These are phyloP conservation scores for Bothrops jararaca DNA, from an alignment of 2,113 vertebrate species.

Conservation along the genomic window DNA sequence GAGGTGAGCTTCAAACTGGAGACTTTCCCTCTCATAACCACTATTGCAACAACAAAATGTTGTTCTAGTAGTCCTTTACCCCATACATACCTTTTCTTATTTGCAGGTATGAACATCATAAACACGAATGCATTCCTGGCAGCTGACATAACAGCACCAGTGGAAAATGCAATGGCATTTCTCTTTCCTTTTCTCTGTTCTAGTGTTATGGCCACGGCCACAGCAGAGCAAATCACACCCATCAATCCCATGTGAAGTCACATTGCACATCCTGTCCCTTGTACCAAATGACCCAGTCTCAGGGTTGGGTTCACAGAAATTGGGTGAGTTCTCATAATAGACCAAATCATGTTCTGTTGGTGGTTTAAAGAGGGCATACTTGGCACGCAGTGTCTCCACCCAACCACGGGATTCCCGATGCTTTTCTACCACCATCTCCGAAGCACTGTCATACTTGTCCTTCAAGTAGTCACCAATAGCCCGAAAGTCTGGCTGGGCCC, in stretches of 20 bases:
- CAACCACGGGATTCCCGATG: conserved; percentile 93
- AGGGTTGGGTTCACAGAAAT: conserved; percentile 95
- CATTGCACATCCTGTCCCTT: conserved; percentile 90
- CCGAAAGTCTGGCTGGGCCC: conserved; percentile 95
- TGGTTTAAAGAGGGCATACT: conserved; percentile 94
- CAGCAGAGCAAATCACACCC: conserved; percentile 98
- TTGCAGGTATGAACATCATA: conserved; percentile 98
- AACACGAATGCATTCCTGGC: conserved; percentile 92
- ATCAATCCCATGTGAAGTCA: conserved; percentile 96
- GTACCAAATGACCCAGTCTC: conserved; percentile 98
- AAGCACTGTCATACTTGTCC: conserved; percentile 98
- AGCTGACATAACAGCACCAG: conserved; percentile 99
- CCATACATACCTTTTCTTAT: conserved; percentile 63
- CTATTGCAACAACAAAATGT: background rate
- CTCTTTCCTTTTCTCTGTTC: conserved; percentile 97
- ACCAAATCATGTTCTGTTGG: conserved; percentile 94
- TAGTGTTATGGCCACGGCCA: conserved; percentile 94
- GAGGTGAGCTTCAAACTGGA: too few species aligned
- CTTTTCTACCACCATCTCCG: conserved; percentile 98
- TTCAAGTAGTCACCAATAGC: conserved; percentile 95
- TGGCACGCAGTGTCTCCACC: conserved; percentile 96
- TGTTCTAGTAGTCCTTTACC: fast-evolving
- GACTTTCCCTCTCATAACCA: background rate
- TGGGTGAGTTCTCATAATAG: conserved; percentile 97
- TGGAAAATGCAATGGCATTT: conserved; percentile 99